phyloP scores from a whole-genome alignment of 2,797 vertebrate species.

The Halcyon leucocephala region DNA sequence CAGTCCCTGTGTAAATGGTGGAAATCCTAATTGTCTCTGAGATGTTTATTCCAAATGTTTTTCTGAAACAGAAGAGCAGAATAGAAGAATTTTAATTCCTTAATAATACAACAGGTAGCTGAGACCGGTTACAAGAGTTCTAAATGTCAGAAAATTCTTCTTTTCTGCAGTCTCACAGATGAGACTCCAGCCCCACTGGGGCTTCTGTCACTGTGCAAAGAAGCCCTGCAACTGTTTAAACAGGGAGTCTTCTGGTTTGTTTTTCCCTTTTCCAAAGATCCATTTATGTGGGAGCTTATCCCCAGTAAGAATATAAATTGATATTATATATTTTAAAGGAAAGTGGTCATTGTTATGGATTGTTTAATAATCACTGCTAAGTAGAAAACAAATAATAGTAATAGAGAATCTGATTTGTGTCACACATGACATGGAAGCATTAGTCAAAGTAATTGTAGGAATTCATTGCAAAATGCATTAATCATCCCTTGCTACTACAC shows the following conservation, averaged over 20 bases:
- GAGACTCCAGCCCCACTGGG: neutral
- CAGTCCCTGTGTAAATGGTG: neutral
- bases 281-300: neutral
- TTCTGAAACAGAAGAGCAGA: neutral
- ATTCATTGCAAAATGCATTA: conserved; percentile 55
- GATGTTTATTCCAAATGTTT: conserved; percentile 18
- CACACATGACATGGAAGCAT: conserved; percentile 4
- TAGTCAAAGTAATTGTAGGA: conserved; percentile 51
- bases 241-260: neutral
- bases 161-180: neutral
- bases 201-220: neutral
- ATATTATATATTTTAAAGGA: conserved; percentile 24
- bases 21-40: conserved; percentile 24
- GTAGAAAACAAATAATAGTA: conserved; percentile 59
- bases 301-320: neutral
- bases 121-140: neutral
- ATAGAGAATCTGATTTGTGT: conserved; percentile 42
- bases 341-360: conserved; percentile 48
- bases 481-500: conserved; percentile 29
- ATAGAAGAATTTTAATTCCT: conserved; percentile 39
- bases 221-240: neutral
- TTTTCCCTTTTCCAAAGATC: conserved; percentile 10
- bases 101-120: neutral
- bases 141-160: neutral
- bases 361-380: conserved; percentile 62